A percentile compares a stretch with the other conserved stretches of the same genome.
phyloP scores from a whole-genome alignment of 2,113 vertebrate species.

The Siniperca knerii region DNA sequence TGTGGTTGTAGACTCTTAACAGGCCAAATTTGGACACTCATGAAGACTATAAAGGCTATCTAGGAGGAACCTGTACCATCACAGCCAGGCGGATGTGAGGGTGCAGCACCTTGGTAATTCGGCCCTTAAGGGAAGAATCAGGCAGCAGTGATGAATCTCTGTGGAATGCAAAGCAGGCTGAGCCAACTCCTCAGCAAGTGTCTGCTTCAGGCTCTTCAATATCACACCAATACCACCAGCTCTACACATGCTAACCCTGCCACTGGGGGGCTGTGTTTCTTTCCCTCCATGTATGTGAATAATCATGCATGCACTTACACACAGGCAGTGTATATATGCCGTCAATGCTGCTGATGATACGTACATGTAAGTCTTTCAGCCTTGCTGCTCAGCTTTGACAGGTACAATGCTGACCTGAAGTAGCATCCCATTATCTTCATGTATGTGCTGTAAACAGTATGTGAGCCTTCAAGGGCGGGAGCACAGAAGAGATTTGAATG shows the following conservation, averaged over 20 bases:
- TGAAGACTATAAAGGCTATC: not conserved
- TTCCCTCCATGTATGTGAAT: not conserved
- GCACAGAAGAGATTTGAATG: conserved; percentile 39
- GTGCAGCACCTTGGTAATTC: conserved; percentile 16
- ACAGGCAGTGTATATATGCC: not conserved
- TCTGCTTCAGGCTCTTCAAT: conserved; percentile 6
- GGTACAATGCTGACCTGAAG: not conserved
- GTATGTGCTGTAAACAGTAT: not conserved
- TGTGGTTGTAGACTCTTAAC: not conserved
- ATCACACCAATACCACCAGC: not conserved
- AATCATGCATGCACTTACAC: not conserved
- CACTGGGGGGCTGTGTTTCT: not conserved
- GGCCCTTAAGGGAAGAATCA: not conserved
- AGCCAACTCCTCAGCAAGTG: not conserved
- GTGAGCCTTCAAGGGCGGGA: not conserved
- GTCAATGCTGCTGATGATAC: not conserved
- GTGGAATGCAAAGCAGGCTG: conserved; percentile 28
- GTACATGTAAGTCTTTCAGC: not conserved
- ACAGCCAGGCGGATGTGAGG: not conserved
- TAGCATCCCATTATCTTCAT: not conserved
- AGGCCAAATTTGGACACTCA: not conserved
- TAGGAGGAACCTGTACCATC: not conserved
- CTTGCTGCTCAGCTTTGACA: not conserved
- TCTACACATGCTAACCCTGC: not conserved
- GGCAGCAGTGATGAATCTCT: conserved; percentile 5